phyloP scores from a whole-genome alignment of 2,113 vertebrate species.

The Rhea americana region DNA sequence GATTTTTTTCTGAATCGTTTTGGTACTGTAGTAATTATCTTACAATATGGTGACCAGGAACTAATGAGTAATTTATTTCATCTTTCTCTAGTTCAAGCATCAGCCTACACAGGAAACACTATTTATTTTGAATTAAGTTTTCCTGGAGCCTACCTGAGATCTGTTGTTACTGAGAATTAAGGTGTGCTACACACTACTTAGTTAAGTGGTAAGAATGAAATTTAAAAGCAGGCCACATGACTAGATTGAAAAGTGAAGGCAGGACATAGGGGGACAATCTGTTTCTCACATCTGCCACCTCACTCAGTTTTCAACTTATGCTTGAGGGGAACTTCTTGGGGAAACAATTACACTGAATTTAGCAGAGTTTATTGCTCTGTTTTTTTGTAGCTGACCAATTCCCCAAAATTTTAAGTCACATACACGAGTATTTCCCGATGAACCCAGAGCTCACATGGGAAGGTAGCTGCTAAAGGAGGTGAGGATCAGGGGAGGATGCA shows the following conservation, averaged over 20 bases:
- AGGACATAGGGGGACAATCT: background rate
- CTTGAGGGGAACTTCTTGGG: background rate
- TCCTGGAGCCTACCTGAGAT: conserved; percentile 36
- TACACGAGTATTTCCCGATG: background rate
- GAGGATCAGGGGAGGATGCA: background rate
- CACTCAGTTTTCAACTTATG: rapidly evolving
- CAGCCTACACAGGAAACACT: background rate
- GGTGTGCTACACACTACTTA: background rate
- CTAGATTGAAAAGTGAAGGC: background rate
- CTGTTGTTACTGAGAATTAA: conserved; percentile 15
- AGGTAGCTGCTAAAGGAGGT: background rate
- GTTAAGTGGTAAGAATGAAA: background rate
- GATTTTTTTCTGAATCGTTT: background rate
- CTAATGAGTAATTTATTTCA: conserved; percentile 26
- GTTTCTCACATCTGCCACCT: background rate
- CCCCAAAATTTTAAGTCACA: background rate
- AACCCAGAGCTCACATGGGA: background rate
- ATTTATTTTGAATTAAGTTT: conserved; percentile 37
- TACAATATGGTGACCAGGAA: background rate
- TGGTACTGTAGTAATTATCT: background rate
- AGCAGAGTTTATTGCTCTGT: background rate
- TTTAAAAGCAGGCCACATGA: background rate
- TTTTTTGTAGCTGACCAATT: background rate
- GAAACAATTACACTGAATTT: background rate
- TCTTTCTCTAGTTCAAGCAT: conserved; percentile 15